A percentile compares a stretch with the other conserved stretches of the same genome.
Conservation (phyloP, 1,140 invertebrate species). For the Zophobas morio region DNA sequence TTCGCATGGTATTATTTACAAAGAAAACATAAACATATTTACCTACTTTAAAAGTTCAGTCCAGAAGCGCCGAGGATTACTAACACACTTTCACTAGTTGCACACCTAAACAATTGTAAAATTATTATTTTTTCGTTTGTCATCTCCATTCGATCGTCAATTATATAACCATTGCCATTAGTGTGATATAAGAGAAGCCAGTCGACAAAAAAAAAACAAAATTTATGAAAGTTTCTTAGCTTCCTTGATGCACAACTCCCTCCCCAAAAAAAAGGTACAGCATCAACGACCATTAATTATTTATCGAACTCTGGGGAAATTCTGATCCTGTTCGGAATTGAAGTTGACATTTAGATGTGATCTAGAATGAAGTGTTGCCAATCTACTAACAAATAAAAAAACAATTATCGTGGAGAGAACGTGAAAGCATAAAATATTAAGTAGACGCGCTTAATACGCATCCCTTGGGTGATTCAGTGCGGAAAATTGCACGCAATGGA, state of each 20-base stretch:
- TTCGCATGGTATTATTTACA: constrained; percentile 3
- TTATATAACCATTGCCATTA: constrained; percentile 2
- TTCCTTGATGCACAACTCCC: background rate
- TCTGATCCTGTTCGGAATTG: constrained; percentile 9
- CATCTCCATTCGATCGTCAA: constrained; percentile 3
- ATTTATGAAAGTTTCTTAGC: constrained; percentile 19
- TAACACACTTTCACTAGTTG: constrained; percentile 50
- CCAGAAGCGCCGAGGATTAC: constrained; percentile 31
- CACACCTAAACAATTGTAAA: constrained; percentile 43
- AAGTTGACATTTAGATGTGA: constrained; percentile 38
- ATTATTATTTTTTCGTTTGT: constrained; percentile 41
- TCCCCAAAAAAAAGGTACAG: background rate
- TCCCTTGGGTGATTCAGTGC: constrained; percentile 22
- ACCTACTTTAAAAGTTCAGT: constrained; percentile 51
- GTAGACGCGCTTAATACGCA: background rate
- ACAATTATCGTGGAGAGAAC: constrained; percentile 25
- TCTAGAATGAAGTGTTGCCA: constrained; percentile 40
- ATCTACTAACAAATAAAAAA: constrained; percentile 19
- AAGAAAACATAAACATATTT: constrained; percentile 46
- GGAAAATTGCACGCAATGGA: constrained; percentile 17
- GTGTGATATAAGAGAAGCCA: background rate
- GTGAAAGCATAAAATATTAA: constrained; percentile 38
- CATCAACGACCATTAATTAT: constrained; percentile 22
- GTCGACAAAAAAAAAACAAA: background rate
- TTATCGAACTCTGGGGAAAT: constrained; percentile 23